phyloP scores from a whole-genome alignment of 2,888 invertebrate genomes.

The Fissipunctia ypsillon region DNA sequence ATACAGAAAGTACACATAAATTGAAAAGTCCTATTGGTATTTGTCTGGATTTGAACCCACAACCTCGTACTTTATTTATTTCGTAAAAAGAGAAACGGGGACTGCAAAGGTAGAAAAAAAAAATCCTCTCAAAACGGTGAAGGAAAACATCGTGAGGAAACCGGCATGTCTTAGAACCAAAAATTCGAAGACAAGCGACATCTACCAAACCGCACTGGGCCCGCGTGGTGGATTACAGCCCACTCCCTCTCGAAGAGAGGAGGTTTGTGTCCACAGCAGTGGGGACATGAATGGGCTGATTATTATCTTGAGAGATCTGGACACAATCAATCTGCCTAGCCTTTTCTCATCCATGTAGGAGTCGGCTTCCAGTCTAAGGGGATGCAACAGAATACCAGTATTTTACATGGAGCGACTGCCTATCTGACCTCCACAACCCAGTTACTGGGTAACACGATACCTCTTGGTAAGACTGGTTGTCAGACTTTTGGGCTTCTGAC shows the following conservation, averaged over 20 bases:
- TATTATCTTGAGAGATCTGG: neutral
- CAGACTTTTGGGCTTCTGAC: too few relatives aligned
- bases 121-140: neutral
- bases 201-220: neutral
- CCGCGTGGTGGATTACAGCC: neutral
- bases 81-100: neutral
- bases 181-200: neutral
- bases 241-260: neutral
- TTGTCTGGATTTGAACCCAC: too few relatives aligned
- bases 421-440: too few relatives aligned
- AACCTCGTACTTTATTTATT: too few relatives aligned
- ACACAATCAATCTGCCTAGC: neutral
- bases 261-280: neutral
- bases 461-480: too few relatives aligned
- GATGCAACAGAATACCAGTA: too few relatives aligned
- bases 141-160: neutral
- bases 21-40: too few relatives aligned
- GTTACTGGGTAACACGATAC: too few relatives aligned
- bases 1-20: too few relatives aligned
- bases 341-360: too few relatives aligned
- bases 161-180: neutral
- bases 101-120: neutral
- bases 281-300: neutral
- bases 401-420: too few relatives aligned
- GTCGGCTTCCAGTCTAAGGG: too few relatives aligned